Conservation (phyloP, 2,113 vertebrate species). For the Nannobrachium achirus region DNA sequence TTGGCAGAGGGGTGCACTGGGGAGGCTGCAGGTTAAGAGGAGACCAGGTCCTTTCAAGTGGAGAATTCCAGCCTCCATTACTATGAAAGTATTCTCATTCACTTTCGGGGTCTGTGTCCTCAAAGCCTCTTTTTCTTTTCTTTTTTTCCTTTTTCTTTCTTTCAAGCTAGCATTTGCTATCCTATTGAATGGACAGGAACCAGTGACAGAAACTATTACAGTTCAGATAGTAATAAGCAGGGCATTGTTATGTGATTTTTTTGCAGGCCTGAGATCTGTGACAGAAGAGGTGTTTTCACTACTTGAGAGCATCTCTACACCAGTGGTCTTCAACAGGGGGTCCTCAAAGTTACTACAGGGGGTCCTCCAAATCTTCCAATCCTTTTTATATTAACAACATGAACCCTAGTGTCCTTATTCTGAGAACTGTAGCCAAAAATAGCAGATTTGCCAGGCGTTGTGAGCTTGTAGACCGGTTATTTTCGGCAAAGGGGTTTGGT, state of each 20-base stretch:
- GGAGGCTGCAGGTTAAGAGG: constrained; percentile 36
- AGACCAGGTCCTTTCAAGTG: constrained; percentile 47
- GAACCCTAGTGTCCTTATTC: too few species aligned
- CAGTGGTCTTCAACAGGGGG: too few species aligned
- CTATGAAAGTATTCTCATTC: constrained; percentile 25
- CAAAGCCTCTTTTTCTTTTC: constrained; percentile 11
- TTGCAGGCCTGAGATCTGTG: background rate
- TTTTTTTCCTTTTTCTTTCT: constrained; percentile 4
- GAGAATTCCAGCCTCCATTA: constrained; percentile 32
- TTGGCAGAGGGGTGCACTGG: constrained; percentile 39
- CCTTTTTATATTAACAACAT: too few species aligned
- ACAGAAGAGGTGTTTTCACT: background rate
- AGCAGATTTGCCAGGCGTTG: too few species aligned
- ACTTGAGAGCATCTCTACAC: background rate
- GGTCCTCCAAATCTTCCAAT: too few species aligned
- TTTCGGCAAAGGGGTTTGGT: too few species aligned
- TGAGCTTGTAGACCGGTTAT: too few species aligned
- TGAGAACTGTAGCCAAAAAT: too few species aligned
- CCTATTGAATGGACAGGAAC: background rate
- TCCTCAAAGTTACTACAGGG: too few species aligned
- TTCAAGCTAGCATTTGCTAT: background rate
- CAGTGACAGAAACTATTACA: constrained; percentile 10
- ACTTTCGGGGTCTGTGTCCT: constrained; percentile 21
- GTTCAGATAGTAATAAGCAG: background rate
- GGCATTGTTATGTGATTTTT: background rate